phyloP scores from a whole-genome alignment of 2,113 vertebrate genomes.

The Sigmodon hispidus region DNA sequence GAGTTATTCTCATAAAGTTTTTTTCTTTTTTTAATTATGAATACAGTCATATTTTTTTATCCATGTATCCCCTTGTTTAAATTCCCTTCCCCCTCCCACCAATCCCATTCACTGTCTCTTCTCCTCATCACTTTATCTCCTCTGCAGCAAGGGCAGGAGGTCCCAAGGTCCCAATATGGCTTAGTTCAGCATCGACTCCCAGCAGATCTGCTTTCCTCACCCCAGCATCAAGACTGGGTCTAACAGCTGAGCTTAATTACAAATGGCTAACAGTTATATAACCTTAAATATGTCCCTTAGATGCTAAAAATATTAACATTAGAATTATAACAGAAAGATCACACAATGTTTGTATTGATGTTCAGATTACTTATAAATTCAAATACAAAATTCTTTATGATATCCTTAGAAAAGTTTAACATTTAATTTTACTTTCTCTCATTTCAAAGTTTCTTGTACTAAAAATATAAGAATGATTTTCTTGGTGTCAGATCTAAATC shows the following conservation, averaged over 20 bases:
- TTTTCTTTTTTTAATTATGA: too few relatives aligned
- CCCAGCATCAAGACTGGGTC: too few relatives aligned
- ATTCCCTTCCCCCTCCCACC: too few relatives aligned
- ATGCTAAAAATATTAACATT: slow-evolving; percentile 31
- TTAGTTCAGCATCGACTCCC: too few relatives aligned
- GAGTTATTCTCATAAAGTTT: not conserved
- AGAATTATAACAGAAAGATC: not conserved
- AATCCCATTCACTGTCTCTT: too few relatives aligned
- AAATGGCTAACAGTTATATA: slow-evolving; percentile 12
- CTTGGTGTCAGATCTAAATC: slow-evolving; percentile 58
- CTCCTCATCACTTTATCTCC: too few relatives aligned
- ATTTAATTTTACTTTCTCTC: not conserved
- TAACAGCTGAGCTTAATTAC: not conserved
- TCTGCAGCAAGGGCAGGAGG: too few relatives aligned
- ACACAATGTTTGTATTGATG: not conserved
- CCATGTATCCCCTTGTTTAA: too few relatives aligned
- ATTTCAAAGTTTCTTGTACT: not conserved
- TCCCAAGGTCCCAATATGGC: too few relatives aligned
- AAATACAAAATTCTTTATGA: not conserved
- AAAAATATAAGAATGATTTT: slow-evolving; percentile 42
- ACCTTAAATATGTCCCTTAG: not conserved
- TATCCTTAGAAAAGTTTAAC: not conserved
- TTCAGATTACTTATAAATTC: not conserved
- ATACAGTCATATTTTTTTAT: too few relatives aligned
- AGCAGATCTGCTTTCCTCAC: too few relatives aligned